Conservation (phyloP, 1,140 invertebrate species). For the Homarus americanus region DNA sequence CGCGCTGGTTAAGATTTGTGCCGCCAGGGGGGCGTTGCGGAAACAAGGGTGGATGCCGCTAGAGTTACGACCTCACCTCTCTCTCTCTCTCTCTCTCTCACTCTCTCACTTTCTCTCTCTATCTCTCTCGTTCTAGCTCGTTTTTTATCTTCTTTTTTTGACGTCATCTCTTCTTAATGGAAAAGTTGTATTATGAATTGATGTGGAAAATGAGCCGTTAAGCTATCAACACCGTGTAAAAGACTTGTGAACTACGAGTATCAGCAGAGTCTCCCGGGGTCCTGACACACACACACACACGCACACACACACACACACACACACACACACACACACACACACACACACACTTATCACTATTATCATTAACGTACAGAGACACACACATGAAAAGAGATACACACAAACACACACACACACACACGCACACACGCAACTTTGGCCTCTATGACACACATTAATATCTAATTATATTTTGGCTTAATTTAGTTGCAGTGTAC, state of each 20-base stretch:
- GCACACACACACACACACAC: too few relatives aligned
- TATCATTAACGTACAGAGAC: too few relatives aligned
- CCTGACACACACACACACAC: too few relatives aligned
- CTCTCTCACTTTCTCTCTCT: background rate
- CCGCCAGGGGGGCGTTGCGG: conserved; percentile 60
- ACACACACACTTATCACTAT: too few relatives aligned
- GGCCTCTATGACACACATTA: background rate
- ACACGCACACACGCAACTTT: background rate
- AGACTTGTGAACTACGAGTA: conserved; percentile 30
- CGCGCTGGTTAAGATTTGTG: conserved; percentile 69
- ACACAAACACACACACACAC: too few relatives aligned
- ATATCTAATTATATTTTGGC: conserved; percentile 46
- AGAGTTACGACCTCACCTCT: conserved; percentile 36
- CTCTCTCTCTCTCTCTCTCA: background rate
- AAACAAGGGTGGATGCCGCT: conserved; percentile 58
- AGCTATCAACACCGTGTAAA: conserved; percentile 57
- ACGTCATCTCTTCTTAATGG: conserved; percentile 64
- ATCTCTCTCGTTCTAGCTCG: background rate
- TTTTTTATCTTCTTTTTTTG: background rate
- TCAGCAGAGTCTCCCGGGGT: too few relatives aligned
- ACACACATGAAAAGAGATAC: too few relatives aligned
- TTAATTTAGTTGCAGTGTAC: conserved; percentile 35
- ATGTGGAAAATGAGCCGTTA: conserved; percentile 64
- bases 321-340: too few relatives aligned
- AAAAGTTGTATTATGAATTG: conserved; percentile 68